Conservation (phyloP, 2,888 invertebrate species). For the Chrysolina oricalcia region DNA sequence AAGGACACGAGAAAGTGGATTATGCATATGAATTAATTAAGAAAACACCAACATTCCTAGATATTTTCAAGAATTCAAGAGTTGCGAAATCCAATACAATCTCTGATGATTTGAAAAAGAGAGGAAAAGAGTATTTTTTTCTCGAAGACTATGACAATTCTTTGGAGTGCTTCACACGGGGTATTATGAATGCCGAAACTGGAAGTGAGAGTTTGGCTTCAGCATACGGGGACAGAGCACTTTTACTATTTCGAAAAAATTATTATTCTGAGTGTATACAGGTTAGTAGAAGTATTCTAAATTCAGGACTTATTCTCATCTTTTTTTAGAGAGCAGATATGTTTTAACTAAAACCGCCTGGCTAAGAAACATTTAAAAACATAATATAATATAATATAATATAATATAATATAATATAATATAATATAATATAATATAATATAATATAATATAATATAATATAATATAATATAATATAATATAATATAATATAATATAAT, state of each 20-base stretch:
- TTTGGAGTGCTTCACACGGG: not conserved
- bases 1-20: not conserved
- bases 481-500: too few relatives aligned
- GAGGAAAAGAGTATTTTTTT: not conserved
- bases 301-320: too few relatives aligned
- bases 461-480: too few relatives aligned
- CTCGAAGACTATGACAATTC: not conserved
- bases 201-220: not conserved
- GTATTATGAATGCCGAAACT: conserved; percentile 3
- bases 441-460: too few relatives aligned
- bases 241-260: not conserved
- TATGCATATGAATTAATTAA: not conserved
- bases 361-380: too few relatives aligned
- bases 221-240: not conserved
- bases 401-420: too few relatives aligned
- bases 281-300: not conserved
- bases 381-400: too few relatives aligned
- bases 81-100: conserved; percentile 7
- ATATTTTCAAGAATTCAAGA: conserved; percentile 3
- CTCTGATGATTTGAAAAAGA: not conserved
- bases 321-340: too few relatives aligned
- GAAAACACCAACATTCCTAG: not conserved
- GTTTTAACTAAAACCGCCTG: too few relatives aligned
- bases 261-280: not conserved
- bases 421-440: too few relatives aligned